Base-by-base conservation (phyloP, 2,888 invertebrate species). In the Miltochrista miniata region DNA sequence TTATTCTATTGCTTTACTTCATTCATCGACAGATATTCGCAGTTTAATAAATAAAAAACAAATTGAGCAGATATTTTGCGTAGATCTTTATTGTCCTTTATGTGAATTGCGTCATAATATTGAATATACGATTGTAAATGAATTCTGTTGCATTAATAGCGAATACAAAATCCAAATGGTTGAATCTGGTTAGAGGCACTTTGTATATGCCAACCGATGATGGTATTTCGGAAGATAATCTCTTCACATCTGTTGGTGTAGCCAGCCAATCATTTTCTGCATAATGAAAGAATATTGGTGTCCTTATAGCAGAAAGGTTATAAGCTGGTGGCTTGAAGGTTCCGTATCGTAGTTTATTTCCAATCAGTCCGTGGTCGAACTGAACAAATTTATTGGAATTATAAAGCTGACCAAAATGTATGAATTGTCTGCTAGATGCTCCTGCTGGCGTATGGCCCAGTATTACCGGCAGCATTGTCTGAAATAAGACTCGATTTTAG, bases 81-180 rank as follows among this genome's bases (percentile, higher is more conserved):
- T 24, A 24, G 18, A 24, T 4, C 18, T 24, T 24, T 24, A 24
- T 35, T 35, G n/a, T 13, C 24, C 24, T 48, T 59, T 72, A 79
- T 54, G 75, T 72, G 60, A 87, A 92, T 47, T 76, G 76, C 10
- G 64, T 63, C 87, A 93, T 89, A 40, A 92, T 87, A 35, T 85
- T 87, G 7, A 92, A 42, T 65, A 90, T 62, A 57, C 92, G 76
- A 63, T 93, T 70, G 66, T 95, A 95, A 0, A 95, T 81, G 36
- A 95, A 78, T 42, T 80, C 85, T 15, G 93, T 91, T 0, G 93
- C 94, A 67, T 93, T 88, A 43, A 86, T 92, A 2, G 92, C 93
- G 66, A 92, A 93, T 3, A 94, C 82, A 61, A 93, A 93, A 68
- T 94, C 94, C 40, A 94, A 70, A 68, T 94, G 94, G 62, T 92